Base-by-base conservation (phyloP, 2,797 vertebrate species). In the Takifugu rubripes region DNA sequence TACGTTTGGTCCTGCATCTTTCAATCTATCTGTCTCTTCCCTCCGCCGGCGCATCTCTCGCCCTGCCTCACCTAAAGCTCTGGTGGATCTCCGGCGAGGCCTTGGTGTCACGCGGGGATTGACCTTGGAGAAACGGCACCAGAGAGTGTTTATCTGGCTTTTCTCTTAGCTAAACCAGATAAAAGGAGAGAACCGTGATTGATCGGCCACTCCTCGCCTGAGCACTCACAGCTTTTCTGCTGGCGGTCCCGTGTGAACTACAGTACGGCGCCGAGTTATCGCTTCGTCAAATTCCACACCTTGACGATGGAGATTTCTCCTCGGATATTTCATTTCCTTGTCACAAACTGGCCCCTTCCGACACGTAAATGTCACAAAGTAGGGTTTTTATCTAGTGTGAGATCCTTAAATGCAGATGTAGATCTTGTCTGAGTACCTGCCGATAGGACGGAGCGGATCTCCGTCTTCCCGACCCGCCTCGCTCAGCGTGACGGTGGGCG, bases 221-320 rank as follows among this genome's bases (percentile, higher is more conserved):
- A 52, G 64, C 55, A 59, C 69, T 79, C 68, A 44, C 49, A 54
- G 77, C 56, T 66, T 82, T 69, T 70, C 61, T 75, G 63, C 84
- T 89, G 64, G 68, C 83, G 57, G 65, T 25, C 75, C 66, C 59
- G 16, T 80, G 87, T 29, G 74, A 89, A 72, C 71, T 79, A 84
- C 85, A 83, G 83, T 78, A 78, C 24, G 63, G 36, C 54, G 56
- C 72, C 75, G 80, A 86, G 61, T 81, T 86, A 82, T 68, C 42
- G 62, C 68, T 53, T 46, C 68, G 85, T 75, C 82, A 90, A 79
- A 90, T 87, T 88, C 83, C 85, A 83, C 88, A 88, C 87, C 79
- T 81, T 76, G 56, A 6, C 46, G 59, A 74, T 9, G 31, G 31
- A 33, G 31, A 33, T 33, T 33, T 10, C 9, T 33, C 31, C 31